A percentile compares a stretch with the other conserved stretches of the same genome.
phyloP scores from a whole-genome alignment of 2,113 vertebrate species.

The Platichthys flesus region DNA sequence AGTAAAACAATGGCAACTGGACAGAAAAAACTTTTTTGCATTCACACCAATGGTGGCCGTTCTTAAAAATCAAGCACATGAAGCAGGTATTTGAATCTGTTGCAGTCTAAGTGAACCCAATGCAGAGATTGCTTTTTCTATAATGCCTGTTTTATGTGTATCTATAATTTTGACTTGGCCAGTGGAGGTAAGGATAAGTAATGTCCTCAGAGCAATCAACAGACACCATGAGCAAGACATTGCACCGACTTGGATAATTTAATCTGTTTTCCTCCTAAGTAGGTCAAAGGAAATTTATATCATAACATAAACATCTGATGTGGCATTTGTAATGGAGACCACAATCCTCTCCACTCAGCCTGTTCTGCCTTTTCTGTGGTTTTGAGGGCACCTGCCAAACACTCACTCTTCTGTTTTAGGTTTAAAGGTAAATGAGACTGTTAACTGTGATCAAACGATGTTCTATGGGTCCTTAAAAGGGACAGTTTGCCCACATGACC shows the following conservation, averaged over 20 bases:
- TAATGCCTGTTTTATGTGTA: neutral
- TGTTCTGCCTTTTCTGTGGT: neutral
- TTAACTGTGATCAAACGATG: constrained; percentile 8
- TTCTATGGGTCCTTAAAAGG: neutral
- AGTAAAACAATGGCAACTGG: constrained; percentile 38
- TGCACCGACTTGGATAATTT: neutral
- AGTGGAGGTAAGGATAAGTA: constrained; percentile 1
- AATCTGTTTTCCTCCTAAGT: constrained; percentile 1
- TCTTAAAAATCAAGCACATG: neutral
- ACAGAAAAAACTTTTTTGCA: neutral
- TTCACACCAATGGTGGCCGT: neutral
- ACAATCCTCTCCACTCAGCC: constrained; percentile 7
- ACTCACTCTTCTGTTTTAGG: neutral
- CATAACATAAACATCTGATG: constrained; percentile 19
- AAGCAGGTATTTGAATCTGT: neutral
- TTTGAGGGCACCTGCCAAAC: neutral
- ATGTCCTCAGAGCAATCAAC: neutral
- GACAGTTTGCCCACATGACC: constrained; percentile 1
- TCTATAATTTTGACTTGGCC: constrained; percentile 22
- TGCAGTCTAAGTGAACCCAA: constrained; percentile 3
- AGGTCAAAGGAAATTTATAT: constrained; percentile 22
- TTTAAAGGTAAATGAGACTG: constrained; percentile 6
- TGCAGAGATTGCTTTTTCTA: constrained; percentile 1
- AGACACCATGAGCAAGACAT: constrained; percentile 14
- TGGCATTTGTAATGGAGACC: neutral